Evolutionary conservation across 2,888 invertebrate species (phyloP), one percentile per base, ranked within the genome.

Genomic region (Archaeoteleia sp.): DNA sequence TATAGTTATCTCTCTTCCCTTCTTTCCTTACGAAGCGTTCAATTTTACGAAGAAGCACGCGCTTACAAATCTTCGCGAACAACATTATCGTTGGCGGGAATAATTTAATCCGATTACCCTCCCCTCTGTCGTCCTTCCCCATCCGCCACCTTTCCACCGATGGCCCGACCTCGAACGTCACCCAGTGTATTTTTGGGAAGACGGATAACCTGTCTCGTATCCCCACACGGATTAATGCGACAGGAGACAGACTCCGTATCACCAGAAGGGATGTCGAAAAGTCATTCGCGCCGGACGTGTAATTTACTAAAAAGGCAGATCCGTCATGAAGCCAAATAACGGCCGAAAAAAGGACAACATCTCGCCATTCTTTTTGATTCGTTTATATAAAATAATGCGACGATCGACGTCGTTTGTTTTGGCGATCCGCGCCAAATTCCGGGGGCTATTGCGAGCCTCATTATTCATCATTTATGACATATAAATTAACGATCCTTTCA

Each of bases 11-110:
- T 35, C 46, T 54, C 57, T 70, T 62, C 29, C 30, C 43, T 9
- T 14, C 20, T 2, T 29, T 4, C 17, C 20, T 23, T 17, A 6
- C 40, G 29, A 45, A 46, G 66, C 27, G 35, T 7, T 32, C 35
- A 34, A 62, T 42, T 42, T 34, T 23, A 17, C 35, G 58, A 49
- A 17, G 35, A 39, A 68, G 65, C 65, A 63, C 65, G 69, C 63
- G 60, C 65, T 43, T 32, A 42, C 58, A 34, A 40, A 42, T 53
- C 62, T 70, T 45, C 43, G 67, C 61, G 73, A 71, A 77, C 75
- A 77, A 75, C 76, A 77, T 78, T 77, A 76, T 75, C 49, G 71
- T 73, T 70, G 71, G 60, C 71, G 71, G 74, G 71, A 73, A 74
- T 77, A 67, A 67, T 63, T 68, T 61, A 66, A 65, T 61, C 57